phyloP scores from a whole-genome alignment of 2,797 vertebrate species.

The Numenius phaeopus region DNA sequence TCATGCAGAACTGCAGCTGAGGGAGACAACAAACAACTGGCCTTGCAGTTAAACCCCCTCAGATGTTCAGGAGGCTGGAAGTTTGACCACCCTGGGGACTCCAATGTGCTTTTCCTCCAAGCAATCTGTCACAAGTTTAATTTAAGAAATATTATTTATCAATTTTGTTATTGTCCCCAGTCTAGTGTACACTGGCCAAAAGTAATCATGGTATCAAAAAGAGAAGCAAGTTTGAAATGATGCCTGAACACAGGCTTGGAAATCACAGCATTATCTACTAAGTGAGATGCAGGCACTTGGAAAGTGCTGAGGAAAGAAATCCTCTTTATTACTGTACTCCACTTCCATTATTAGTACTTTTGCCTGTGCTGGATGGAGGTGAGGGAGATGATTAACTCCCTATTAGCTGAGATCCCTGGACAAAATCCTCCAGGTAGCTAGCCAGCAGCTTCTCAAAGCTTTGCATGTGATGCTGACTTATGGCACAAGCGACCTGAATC shows the following conservation, averaged over 20 bases:
- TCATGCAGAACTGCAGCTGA: neutral
- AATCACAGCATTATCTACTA: neutral
- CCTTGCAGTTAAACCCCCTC: neutral
- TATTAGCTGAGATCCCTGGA: neutral
- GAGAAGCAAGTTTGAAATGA: neutral
- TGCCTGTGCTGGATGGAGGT: neutral
- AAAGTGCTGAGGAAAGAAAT: neutral
- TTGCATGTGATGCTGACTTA: neutral
- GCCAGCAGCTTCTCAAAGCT: neutral
- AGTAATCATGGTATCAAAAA: neutral
- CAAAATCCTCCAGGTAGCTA: neutral
- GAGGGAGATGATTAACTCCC: neutral
- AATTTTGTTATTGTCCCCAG: neutral
- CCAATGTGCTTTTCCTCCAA: neutral
- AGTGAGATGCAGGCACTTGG: neutral
- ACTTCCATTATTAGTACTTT: neutral
- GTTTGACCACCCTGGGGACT: neutral
- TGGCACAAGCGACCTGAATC: rapidly evolving
- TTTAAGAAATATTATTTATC: neutral
- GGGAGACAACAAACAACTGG: neutral
- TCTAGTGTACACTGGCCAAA: neutral
- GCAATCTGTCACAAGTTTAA: neutral
- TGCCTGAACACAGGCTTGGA: neutral
- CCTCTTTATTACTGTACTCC: neutral
- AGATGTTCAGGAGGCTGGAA: neutral